A percentile compares a stretch with the other conserved stretches of the same genome.
Conservation (phyloP, 2,113 vertebrate genomes). For the Aldabrachelys gigantea region DNA sequence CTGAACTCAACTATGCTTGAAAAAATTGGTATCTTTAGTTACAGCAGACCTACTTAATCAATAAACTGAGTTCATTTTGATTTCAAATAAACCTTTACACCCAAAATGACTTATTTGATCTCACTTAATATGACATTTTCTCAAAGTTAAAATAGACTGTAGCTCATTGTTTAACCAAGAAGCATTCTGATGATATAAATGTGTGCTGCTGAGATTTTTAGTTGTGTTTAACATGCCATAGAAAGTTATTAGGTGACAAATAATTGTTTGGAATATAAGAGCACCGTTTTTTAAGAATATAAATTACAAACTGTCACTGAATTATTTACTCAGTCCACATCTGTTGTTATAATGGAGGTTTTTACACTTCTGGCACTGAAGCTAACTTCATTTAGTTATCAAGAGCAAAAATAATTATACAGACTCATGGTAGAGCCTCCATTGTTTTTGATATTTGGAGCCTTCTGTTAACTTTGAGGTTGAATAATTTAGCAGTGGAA, state of each 20-base stretch:
- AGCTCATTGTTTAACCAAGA: not conserved
- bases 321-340: not conserved
- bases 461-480: not conserved
- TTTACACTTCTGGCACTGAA: not conserved
- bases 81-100: no score
- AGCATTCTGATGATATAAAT: not conserved
- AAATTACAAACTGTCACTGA: not conserved
- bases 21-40: no score
- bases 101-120: no score
- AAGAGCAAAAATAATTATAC: slow-evolving; percentile 9
- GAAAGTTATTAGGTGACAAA: not conserved
- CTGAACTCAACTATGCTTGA: no score
- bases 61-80: no score
- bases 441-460: not conserved
- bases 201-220: not conserved
- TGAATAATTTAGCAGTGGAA: not conserved
- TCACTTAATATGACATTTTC: not conserved
- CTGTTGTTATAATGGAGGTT: slow-evolving; percentile 4
- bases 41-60: no score
- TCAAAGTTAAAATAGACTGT: not conserved
- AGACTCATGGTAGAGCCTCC: not conserved
- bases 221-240: not conserved
- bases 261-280: not conserved
- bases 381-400: not conserved
- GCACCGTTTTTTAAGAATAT: not conserved